Evolutionary conservation across 2,888 invertebrate genomes (phyloP).

Genomic region (Phymatocera aterrima): DNA sequence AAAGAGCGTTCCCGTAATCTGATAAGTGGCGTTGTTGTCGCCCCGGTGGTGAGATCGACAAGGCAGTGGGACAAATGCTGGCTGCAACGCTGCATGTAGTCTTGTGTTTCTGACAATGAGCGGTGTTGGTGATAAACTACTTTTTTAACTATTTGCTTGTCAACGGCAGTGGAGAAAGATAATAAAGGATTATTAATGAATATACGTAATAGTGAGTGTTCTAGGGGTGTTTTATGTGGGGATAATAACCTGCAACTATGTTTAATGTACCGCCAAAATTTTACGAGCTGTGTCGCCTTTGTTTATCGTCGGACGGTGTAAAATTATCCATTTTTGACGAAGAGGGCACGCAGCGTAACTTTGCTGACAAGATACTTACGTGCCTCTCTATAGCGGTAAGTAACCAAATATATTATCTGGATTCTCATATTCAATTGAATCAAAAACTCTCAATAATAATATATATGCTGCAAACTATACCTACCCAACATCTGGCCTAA

Average conservation of each 20-base stretch:
- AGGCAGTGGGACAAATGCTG: conserved; percentile 46
- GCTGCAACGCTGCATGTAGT: conserved; percentile 48
- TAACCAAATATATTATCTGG: neutral
- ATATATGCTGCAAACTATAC: conserved; percentile 57
- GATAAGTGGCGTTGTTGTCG: conserved; percentile 44
- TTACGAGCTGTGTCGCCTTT: conserved; percentile 95
- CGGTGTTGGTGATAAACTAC: conserved; percentile 55
- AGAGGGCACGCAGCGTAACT: conserved; percentile 83
- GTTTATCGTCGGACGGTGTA: conserved; percentile 88
- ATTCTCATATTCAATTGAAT: neutral
- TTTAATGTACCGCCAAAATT: conserved; percentile 95
- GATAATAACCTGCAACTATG: conserved; percentile 80
- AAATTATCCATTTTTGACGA: conserved; percentile 87
- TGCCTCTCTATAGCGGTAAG: conserved; percentile 71
- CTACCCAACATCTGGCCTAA: conserved; percentile 61
- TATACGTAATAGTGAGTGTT: conserved; percentile 48
- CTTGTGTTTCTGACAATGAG: conserved; percentile 70
- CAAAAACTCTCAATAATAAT: conserved; percentile 32
- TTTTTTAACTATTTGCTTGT: conserved; percentile 48
- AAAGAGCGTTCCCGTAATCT: conserved; percentile 41
- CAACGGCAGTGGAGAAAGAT: conserved; percentile 69
- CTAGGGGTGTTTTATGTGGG: conserved; percentile 63
- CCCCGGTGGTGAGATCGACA: conserved; percentile 35
- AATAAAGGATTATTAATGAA: conserved; percentile 47
- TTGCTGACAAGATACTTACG: conserved; percentile 79